phyloP scores from a whole-genome alignment of 1,140 invertebrate species.

The Hestina assimilis region DNA sequence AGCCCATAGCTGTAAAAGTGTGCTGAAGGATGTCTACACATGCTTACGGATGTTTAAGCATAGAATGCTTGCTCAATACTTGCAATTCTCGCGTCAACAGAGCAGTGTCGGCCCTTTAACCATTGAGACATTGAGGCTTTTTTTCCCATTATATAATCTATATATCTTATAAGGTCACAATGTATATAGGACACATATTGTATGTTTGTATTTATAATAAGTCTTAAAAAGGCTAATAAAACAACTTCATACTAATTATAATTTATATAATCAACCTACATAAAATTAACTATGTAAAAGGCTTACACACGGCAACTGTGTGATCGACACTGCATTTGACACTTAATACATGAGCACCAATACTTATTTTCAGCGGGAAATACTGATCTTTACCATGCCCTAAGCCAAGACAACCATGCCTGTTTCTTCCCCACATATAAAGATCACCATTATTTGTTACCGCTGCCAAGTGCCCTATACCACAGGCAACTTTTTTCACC shows the following conservation, averaged over 20 bases:
- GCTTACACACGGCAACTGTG: constrained; percentile 86
- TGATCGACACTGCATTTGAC: constrained; percentile 92
- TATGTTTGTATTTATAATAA: too few relatives aligned
- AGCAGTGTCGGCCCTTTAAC: too few relatives aligned
- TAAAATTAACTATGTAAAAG: constrained; percentile 76
- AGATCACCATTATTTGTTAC: constrained; percentile 89
- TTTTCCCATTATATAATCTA: too few relatives aligned
- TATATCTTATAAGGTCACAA: too few relatives aligned
- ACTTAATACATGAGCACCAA: constrained; percentile 86
- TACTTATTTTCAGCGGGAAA: constrained; percentile 91
- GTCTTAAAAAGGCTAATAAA: constrained; percentile 2
- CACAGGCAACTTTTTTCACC: constrained; percentile 84
- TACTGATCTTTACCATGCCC: constrained; percentile 88
- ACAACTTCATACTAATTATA: background rate
- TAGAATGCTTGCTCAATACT: too few relatives aligned
- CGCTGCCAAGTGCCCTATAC: constrained; percentile 89
- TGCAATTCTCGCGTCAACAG: too few relatives aligned
- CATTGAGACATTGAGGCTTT: too few relatives aligned
- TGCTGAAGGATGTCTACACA: too few relatives aligned
- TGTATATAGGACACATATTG: too few relatives aligned
- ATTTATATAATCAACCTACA: constrained; percentile 10
- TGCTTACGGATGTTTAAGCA: too few relatives aligned
- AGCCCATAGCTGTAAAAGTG: too few relatives aligned
- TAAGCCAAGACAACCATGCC: constrained; percentile 89
- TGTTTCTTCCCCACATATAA: constrained; percentile 95